Percentiles rank a stretch among this genome's conserved stretches.
phyloP scores from a whole-genome alignment of 2,888 invertebrate genomes.

The Lasioglossum pauxillum region DNA sequence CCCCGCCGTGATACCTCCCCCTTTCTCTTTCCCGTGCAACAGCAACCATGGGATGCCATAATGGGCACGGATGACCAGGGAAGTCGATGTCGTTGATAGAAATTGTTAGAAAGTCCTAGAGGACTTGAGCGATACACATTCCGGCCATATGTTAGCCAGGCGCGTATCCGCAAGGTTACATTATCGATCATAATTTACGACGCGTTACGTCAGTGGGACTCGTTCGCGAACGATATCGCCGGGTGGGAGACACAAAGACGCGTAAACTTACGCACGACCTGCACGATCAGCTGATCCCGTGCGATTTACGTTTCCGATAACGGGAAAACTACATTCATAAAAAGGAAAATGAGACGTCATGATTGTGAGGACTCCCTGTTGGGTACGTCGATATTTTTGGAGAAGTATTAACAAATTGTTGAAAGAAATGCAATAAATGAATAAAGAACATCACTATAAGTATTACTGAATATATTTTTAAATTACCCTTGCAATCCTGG shows the following conservation, averaged over 20 bases:
- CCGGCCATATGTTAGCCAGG: conserved; percentile 54
- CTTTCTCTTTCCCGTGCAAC: neutral
- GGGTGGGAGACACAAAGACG: conserved; percentile 37
- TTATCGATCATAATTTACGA: conserved; percentile 81
- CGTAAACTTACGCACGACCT: conserved; percentile 40
- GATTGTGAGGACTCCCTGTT: neutral
- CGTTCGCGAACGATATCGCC: conserved; percentile 58
- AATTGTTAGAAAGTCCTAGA: conserved; percentile 51
- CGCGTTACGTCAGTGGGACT: conserved; percentile 75
- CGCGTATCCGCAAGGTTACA: conserved; percentile 75
- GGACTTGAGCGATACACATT: conserved; percentile 44
- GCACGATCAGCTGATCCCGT: conserved; percentile 64
- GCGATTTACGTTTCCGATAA: neutral
- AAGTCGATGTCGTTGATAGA: neutral
- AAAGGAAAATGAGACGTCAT: neutral
- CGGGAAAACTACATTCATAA: neutral
- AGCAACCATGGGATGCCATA: neutral
- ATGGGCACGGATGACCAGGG: neutral
- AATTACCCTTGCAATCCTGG: too few species aligned
- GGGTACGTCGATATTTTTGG: neutral
- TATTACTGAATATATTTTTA: too few species aligned
- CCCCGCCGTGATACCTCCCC: neutral
- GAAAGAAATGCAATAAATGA: too few species aligned
- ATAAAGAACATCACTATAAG: too few species aligned
- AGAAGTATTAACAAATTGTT: too few species aligned